phyloP scores from a whole-genome alignment of 1,140 invertebrate genomes.

The Marisa cornuarietis region DNA sequence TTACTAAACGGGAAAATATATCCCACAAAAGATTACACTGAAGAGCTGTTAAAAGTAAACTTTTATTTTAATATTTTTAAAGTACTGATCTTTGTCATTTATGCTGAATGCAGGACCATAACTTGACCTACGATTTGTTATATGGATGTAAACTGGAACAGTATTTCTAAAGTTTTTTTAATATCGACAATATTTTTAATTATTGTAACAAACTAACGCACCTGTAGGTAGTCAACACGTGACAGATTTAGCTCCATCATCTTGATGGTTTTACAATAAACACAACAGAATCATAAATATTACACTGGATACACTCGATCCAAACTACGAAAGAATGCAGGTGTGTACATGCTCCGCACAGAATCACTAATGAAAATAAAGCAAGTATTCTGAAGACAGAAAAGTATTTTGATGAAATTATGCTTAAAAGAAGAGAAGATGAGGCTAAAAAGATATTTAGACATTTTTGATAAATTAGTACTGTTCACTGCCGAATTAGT shows the following conservation, averaged over 20 bases:
- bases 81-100: neutral
- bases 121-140: neutral
- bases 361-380: conserved; percentile 17
- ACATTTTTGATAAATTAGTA: too few relatives aligned
- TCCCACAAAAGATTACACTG: neutral
- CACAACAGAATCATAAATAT: neutral
- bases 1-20: neutral
- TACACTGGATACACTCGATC: too few relatives aligned
- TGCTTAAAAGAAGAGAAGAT: too few relatives aligned
- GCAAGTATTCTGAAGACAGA: neutral
- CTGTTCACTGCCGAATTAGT: too few relatives aligned
- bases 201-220: conserved; percentile 22
- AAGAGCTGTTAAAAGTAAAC: too few relatives aligned
- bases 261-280: conserved; percentile 36
- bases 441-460: too few relatives aligned
- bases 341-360: conserved; percentile 21
- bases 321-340: neutral
- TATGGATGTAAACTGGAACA: neutral
- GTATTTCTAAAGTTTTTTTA: neutral
- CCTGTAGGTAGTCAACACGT: conserved; percentile 63
- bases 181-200: neutral
- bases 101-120: neutral
- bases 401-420: too few relatives aligned
- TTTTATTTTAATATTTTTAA: neutral
- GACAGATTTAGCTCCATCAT: conserved; percentile 65